Conservation (phyloP, 2,888 invertebrate species). For the Danaus chrysippus region DNA sequence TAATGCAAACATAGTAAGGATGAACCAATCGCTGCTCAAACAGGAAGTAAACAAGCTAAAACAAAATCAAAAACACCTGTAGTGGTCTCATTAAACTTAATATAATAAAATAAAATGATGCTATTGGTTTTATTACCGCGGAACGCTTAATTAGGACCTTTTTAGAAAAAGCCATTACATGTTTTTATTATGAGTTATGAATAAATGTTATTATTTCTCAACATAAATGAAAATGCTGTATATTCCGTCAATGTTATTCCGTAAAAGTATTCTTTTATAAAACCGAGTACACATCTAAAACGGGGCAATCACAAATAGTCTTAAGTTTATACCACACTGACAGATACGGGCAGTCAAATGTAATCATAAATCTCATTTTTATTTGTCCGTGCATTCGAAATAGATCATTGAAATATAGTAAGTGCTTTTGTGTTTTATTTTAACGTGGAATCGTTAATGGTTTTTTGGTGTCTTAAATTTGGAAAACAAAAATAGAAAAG, state of each 20-base stretch:
- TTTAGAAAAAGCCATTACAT: neutral
- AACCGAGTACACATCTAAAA: neutral
- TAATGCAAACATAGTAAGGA: neutral
- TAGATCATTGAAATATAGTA: slow-evolving; percentile 1
- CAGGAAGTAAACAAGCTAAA: neutral
- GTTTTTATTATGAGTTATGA: neutral
- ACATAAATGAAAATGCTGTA: neutral
- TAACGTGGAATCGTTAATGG: slow-evolving; percentile 1
- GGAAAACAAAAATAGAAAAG: no score
- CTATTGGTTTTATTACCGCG: neutral
- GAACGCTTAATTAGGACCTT: neutral
- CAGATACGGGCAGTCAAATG: slow-evolving; percentile 28
- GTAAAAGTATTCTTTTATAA: neutral
- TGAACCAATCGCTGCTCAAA: neutral
- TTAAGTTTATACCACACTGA: slow-evolving; percentile 11
- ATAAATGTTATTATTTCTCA: no score
- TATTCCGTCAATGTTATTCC: no score
- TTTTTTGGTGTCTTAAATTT: neutral
- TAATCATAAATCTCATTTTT: slow-evolving; percentile 6
- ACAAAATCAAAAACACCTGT: neutral
- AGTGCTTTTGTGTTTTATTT: neutral
- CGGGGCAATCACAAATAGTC: slow-evolving; percentile 2
- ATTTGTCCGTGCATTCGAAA: slow-evolving; percentile 2
- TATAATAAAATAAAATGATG: neutral
- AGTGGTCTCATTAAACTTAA: slow-evolving; percentile 3